Base-by-base conservation (phyloP, 37 sponge, comb jelly and placozoan genomes). In the Amphimedon queenslandica region DNA sequence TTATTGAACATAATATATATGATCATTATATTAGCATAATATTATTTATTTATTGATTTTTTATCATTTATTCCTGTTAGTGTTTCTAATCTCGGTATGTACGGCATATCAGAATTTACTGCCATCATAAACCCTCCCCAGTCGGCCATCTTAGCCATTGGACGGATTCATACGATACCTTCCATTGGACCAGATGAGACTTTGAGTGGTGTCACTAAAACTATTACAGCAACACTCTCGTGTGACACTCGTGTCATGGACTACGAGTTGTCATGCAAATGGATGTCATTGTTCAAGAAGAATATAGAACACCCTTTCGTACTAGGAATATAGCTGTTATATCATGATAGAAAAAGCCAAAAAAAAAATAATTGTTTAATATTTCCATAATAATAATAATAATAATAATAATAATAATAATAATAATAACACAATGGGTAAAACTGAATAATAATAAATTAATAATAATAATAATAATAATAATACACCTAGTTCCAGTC, bases 271-370 rank as follows among this genome's bases (percentile, higher is more conserved):
- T 70, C 66, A 24, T 70, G 69, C 47, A 66, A 77, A 41, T 94
- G 95, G 95, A 64, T 94, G 57, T 36, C 64, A 8, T 42, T 47
- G 10, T 79, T 89, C 61, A 78, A 80, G 37, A 42, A 32, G 37
- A 58, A 64, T 42, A 33, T 89, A n/a, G 84, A 89, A 64, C 42
- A 55, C 32, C 89, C 90, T 16, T 29, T 75, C 1, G 32, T 73
- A 56, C 36, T 27, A 37, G 32, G 32, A 47, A 47, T 47, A 47
- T 47, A 47, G n/a, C n/a, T n/a, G n/a, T n/a, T n/a, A n/a, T n/a
- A n/a, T n/a, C n/a, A n/a, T n/a, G n/a, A n/a, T n/a, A n/a, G n/a
- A n/a, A n/a, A n/a, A n/a, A n/a, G n/a, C n/a, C n/a, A n/a, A n/a
- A n/a, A n/a, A n/a, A n/a, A n/a, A n/a, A n/a, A n/a, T n/a, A n/a